Evolutionary conservation across 92 coral and sea anemone species (phyloP), one percentile per base, ranked within the genome.

Genomic region (Siderastrea radians): DNA sequence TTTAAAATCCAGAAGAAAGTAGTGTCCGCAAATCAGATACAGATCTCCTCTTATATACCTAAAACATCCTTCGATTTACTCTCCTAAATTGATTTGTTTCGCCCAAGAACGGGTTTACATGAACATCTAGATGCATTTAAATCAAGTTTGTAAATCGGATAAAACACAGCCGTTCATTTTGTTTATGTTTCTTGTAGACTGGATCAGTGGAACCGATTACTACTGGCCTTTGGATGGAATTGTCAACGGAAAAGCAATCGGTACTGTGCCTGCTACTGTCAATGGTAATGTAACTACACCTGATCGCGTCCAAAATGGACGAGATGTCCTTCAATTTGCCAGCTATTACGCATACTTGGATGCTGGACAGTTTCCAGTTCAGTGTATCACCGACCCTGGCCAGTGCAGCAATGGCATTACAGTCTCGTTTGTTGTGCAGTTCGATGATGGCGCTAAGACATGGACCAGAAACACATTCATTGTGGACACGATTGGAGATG

Each of bases 211-310:
- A 49, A 89, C 99, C 0, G 91, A 92, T 71, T 78, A 85, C 81
- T 98, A 96, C 90, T 98, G 99, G 99, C 99, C 99, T 5, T 83
- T 96, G 54, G 70, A 95, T 77, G 59, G 48, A 10, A 65, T 96
- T 50, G 91, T 90, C 9, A 72, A 94, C 47, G 94, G 93, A 13
- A 84, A 80, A 51, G 91, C 90, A 17, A 48, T 96, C 48, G 99
- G 99, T 13, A 91, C 99, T 0, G 71, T 50, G 15, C 91, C 93
- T 51, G 98, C 95, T 5, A 72, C 77, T 15, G 94, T 91, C 43
- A 7, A 55, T 16, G 99, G 99, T 14, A 91, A 83, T 44, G 93
- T 98, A 72, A 87, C 77, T 26, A n/a, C 38, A 58, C 82, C 98
- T 1, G 84, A 72, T 45, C 87, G 81, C 38, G 44, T 81, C n/a